Evolutionary conservation across 2,888 invertebrate species (phyloP).

Genomic region (Minunthozetes semirufus): DNA sequence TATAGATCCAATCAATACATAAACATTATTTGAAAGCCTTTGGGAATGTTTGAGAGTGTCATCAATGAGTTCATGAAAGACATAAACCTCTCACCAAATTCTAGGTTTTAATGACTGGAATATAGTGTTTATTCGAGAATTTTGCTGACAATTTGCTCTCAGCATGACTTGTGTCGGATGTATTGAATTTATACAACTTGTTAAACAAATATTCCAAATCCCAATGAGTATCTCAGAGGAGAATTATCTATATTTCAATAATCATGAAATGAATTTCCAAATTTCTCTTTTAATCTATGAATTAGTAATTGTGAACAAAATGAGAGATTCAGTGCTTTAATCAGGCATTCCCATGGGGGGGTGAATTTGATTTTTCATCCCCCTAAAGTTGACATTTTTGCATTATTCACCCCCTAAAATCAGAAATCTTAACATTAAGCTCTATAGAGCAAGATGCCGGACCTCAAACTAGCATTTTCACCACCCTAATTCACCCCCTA

Average conservation of each 20-base stretch:
- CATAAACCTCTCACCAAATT: slow-evolving; percentile 17
- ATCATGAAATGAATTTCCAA: no score
- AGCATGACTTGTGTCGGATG: background rate
- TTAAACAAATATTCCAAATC: background rate
- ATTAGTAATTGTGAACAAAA: no score
- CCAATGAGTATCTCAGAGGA: background rate
- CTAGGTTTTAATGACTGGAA: slow-evolving; percentile 2
- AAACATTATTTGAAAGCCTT: background rate
- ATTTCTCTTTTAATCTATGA: no score
- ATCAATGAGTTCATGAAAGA: slow-evolving; percentile 4
- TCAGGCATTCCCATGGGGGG: no score
- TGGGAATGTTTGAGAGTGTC: background rate
- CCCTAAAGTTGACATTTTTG: no score
- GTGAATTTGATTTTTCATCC: no score
- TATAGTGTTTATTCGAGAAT: background rate
- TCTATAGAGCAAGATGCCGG: no score
- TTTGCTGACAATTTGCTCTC: background rate
- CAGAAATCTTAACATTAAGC: no score
- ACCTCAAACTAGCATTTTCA: no score
- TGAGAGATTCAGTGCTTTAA: no score
- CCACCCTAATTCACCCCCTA: no score
- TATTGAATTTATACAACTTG: slow-evolving; percentile 13
- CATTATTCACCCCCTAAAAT: no score
- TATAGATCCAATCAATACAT: background rate
- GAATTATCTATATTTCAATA: background rate